Evolutionary conservation across 1,140 invertebrate genomes (phyloP).

Genomic region (Anoplolepis gracilipes): DNA sequence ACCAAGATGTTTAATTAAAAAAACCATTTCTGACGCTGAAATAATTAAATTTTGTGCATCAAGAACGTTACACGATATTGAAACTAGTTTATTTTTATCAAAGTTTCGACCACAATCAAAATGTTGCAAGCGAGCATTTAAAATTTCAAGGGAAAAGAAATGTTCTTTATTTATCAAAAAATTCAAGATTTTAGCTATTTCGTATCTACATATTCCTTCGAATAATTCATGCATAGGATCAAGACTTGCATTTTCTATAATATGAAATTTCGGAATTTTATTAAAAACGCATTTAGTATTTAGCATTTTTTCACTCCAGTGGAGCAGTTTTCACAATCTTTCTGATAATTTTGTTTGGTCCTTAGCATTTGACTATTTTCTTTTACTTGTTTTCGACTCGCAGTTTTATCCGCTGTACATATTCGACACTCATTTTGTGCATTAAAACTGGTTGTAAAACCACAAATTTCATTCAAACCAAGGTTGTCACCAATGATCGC

Average conservation of each 20-base stretch:
- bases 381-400: not conserved
- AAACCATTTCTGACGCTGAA: conserved; percentile 8
- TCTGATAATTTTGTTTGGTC: not conserved
- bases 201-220: no score
- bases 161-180: no score
- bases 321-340: not conserved
- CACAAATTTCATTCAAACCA: not conserved
- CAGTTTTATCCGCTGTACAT: not conserved
- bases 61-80: not conserved
- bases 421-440: not conserved
- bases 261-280: conserved; percentile 16
- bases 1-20: conserved; percentile 3
- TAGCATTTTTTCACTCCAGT: not conserved
- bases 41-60: not conserved
- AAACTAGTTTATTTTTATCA: not conserved
- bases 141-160: no score
- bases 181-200: no score
- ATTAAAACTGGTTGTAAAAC: conserved; percentile 2
- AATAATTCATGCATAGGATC: conserved; percentile 27
- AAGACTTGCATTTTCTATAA: not conserved
- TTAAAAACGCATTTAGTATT: conserved; percentile 13
- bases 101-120: conserved; percentile 2
- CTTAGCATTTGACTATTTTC: conserved; percentile 1
- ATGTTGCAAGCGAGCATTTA: not conserved
- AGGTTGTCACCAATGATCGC: not conserved